Conservation (phyloP, 2,888 invertebrate genomes). For the Meganola albula region DNA sequence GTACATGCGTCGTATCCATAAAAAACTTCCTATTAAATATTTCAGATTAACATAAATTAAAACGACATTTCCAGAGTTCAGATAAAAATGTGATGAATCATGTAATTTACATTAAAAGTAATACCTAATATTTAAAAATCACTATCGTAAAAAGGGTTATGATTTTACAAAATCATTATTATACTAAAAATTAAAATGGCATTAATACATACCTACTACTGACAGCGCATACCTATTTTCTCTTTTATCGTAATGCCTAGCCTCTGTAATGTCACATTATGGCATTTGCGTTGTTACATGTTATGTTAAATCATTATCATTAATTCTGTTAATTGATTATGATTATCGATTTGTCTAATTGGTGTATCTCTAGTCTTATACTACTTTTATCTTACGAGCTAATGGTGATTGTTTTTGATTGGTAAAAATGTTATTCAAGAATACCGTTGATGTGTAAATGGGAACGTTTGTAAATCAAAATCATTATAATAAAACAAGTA, state of each 20-base stretch:
- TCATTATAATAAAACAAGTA: conserved; percentile 50
- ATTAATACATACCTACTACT: conserved; percentile 25
- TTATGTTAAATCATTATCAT: conserved; percentile 28
- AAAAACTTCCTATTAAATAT: too few species aligned
- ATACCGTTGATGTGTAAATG: conserved; percentile 29
- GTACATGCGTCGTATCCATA: conserved; percentile 56
- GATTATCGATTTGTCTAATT: conserved; percentile 41
- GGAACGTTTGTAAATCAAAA: conserved; percentile 42
- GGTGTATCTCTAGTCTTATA: conserved; percentile 71
- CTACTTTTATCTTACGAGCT: conserved; percentile 31
- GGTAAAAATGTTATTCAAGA: conserved; percentile 31
- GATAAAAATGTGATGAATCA: not conserved
- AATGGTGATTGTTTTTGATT: conserved; percentile 35
- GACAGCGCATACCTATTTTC: conserved; percentile 58
- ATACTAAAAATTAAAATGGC: conserved; percentile 1
- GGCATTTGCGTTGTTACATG: conserved; percentile 63
- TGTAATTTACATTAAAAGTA: conserved; percentile 1
- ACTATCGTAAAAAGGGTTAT: not conserved
- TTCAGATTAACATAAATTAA: too few species aligned
- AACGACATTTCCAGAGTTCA: too few species aligned
- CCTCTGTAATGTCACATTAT: conserved; percentile 59
- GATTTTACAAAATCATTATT: not conserved
- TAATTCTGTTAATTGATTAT: too few species aligned
- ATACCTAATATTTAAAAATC: conserved; percentile 2
- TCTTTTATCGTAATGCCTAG: conserved; percentile 53